Percentiles rank a stretch among this genome's conserved stretches.
Evolutionary conservation across 2,113 vertebrate species (phyloP).

Genomic region (Leptobrachium leishanense): DNA sequence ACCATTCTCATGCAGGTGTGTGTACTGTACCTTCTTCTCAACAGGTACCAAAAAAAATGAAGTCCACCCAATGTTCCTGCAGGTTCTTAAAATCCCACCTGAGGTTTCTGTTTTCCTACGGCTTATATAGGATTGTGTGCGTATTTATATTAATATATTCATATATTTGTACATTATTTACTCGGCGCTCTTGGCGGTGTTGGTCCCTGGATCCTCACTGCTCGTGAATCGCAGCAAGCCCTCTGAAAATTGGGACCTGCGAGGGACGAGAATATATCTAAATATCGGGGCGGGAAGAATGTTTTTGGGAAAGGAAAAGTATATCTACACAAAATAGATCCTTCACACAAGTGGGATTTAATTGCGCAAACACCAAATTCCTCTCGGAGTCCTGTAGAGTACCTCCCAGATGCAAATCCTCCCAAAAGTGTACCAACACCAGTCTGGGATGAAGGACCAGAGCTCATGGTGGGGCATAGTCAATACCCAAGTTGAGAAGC

Average conservation of each 20-base stretch:
- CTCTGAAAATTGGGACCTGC: neutral
- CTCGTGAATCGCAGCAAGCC: conserved; percentile 8
- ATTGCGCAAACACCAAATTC: neutral
- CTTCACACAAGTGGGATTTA: neutral
- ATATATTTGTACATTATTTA: neutral
- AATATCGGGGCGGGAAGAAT: neutral
- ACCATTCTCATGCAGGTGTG: conserved; percentile 24
- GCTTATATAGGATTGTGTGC: neutral
- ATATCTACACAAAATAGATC: neutral
- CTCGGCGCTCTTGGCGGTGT: neutral
- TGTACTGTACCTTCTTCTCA: conserved; percentile 44
- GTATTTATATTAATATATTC: no score
- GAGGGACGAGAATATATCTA: conserved; percentile 1
- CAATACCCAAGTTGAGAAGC: conserved; percentile 39
- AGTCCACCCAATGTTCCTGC: neutral
- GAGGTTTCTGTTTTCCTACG: neutral
- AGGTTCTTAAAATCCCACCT: neutral
- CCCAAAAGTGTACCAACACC: conserved; percentile 9
- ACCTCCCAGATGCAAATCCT: conserved; percentile 27
- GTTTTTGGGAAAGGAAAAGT: neutral
- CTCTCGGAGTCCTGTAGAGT: conserved; percentile 18
- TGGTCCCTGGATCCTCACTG: neutral
- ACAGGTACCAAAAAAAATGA: conserved; percentile 43
- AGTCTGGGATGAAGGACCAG: neutral
- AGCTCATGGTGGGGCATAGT: neutral